Base-by-base conservation (phyloP, 35 echinoderm and acorn worm genomes). In the Patiria miniata region DNA sequence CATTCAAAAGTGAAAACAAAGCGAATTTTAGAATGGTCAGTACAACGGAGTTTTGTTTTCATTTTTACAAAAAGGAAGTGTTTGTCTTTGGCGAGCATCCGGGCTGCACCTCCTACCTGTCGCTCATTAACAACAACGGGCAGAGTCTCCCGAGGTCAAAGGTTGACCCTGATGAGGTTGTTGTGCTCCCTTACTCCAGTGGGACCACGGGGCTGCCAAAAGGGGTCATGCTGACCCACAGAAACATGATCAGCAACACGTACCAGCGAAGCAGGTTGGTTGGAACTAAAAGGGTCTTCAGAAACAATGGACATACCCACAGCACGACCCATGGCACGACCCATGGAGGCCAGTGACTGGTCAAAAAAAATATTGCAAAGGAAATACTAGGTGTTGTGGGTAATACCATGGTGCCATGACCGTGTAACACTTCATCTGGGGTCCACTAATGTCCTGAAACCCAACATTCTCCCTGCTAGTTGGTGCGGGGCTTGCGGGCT, bases 161-260 rank as follows among this genome's bases (percentile, higher is more conserved):
- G 18, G 39, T 88, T 33, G 19, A 87, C 26, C 79, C 37, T n/a
- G 65, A 83, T 1, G 91, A 93, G 30, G 50, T 57, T n/a, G 61
- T 36, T 12, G 37, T 68, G 50, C 37, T 93, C 4, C 91, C 81
- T 1, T 93, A 81, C 81, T 93, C 91, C 15, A 93, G 91, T 88
- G 91, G 91, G 18, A 93, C 91, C 7, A 93, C 91, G 12, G 91
- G 91, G 3, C n/a, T 83, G 16, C 86, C 91, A 0, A 93, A 93
- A 40, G 91, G 91, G 10, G 91, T 88, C 28, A 85, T 93, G 80
- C 36, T 93, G 22, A 93, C 85, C 8, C 87, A 88, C 36, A 28
- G 47, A n/a, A 88, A 78, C 58, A 14, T 93, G 10, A 39, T 93
- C 40, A 73, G 56, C 1, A 87, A 91, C 39, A 40, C 83, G 0